Base-by-base conservation (phyloP, 2,797 vertebrate species). In the Helicolenus hilgendorfi region DNA sequence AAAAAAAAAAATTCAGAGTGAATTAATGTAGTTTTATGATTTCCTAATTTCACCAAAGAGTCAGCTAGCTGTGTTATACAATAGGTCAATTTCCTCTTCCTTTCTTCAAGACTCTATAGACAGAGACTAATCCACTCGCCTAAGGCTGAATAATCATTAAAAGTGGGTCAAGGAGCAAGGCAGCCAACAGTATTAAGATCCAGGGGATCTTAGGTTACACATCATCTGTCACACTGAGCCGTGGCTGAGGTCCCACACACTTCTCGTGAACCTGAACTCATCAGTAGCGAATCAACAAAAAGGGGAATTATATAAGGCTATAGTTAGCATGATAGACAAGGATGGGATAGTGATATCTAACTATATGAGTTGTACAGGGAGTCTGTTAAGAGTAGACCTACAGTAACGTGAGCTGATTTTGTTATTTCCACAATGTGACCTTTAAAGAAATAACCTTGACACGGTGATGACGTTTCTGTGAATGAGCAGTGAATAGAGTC, bases 131-230 rank as follows among this genome's bases (percentile, higher is more conserved):
- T 96, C 92, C 89, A 87, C 88, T 86, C 26, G 85, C 87, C 83
- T 86, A 80, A 1, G 87, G 89, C 89, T 78, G 92, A 92, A 92
- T 93, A 91, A 94, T 94, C 92, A 94, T 94, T 94, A 92, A 92
- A 96, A 96, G 86, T 93, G 88, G 96, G 96, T 95, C 94, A 94
- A 92, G 89, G 83, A 93, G 77, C 64, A 60, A 82, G 36, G 67
- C 86, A 85, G 92, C 85, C 83, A 67, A 70, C 72, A 64, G 87
- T 77, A 93, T 95, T 93, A 96, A 86, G 87, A 95, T 92, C 79
- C 88, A 78, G 83, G 74, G 70, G 83, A 94, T 90, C 88, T 91
- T n/a, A 89, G 89, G 94, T 92, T 86, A 90, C 82, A 77, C 88
- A 86, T 95, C 92, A 89, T 91, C 90, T 88, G 94, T 94, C 94